Evolutionary conservation across 1,140 invertebrate genomes (phyloP).

Genomic region (Cecropterus lyciades): DNA sequence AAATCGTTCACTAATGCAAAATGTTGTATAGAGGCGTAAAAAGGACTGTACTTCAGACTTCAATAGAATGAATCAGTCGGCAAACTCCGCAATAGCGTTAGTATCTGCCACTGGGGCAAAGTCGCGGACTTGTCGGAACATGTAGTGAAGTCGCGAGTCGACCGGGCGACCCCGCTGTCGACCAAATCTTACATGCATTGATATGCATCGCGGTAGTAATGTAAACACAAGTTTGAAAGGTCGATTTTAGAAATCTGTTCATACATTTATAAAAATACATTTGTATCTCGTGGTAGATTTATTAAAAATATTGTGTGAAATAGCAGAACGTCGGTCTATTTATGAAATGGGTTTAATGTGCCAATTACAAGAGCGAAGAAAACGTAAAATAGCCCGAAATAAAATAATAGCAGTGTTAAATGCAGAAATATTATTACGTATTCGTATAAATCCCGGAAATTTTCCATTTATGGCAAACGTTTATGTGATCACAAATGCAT

Average conservation of each 20-base stretch:
- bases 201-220: slow-evolving; percentile 7
- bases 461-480: slow-evolving; percentile 26
- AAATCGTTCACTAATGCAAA: neutral
- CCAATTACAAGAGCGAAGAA: slow-evolving; percentile 46
- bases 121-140: slow-evolving; percentile 35
- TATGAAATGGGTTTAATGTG: slow-evolving; percentile 64
- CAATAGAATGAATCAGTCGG: slow-evolving; percentile 19
- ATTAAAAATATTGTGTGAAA: slow-evolving; percentile 2
- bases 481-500: slow-evolving; percentile 7
- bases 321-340: neutral
- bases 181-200: neutral
- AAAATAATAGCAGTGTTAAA: slow-evolving; percentile 47
- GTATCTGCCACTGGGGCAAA: slow-evolving; percentile 3
- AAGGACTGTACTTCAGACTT: slow-evolving; percentile 14
- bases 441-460: slow-evolving; percentile 34
- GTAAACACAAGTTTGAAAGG: slow-evolving; percentile 6
- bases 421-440: slow-evolving; percentile 43
- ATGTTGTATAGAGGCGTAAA: neutral
- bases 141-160: slow-evolving; percentile 17
- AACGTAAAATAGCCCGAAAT: slow-evolving; percentile 39
- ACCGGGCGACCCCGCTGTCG: slow-evolving; percentile 5
- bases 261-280: neutral
- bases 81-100: neutral
- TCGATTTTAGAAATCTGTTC: neutral
- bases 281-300: neutral